Conservation (phyloP, 2,888 invertebrate species). For the Ischnus inquisitorius region DNA sequence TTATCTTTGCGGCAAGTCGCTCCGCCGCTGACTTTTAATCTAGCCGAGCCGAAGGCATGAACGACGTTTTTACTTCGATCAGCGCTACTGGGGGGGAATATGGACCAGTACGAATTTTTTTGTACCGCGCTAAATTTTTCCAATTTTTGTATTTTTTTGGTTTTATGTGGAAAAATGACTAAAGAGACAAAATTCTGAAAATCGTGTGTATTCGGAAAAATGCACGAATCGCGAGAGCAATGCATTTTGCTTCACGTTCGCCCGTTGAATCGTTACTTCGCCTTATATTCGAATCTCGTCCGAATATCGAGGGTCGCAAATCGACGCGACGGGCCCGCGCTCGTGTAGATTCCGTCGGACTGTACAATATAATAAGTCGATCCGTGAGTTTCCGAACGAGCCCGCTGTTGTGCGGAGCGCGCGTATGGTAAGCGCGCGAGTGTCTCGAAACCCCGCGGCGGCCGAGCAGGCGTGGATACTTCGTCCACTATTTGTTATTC, state of each 20-base stretch:
- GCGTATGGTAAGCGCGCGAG: slow-evolving; percentile 56
- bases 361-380: slow-evolving; percentile 34
- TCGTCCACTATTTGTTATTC: slow-evolving; percentile 84
- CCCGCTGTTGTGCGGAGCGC: slow-evolving; percentile 1
- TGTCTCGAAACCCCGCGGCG: slow-evolving; percentile 79
- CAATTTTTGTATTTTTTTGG: too few relatives aligned
- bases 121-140: too few relatives aligned
- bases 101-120: not conserved
- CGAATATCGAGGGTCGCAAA: slow-evolving; percentile 28
- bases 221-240: too few relatives aligned
- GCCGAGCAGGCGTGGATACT: slow-evolving; percentile 82
- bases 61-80: too few relatives aligned
- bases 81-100: not conserved
- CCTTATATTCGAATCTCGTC: not conserved
- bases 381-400: slow-evolving; percentile 10
- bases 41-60: not conserved
- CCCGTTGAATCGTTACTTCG: too few relatives aligned
- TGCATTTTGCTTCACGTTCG: too few relatives aligned
- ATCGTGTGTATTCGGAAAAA: too few relatives aligned
- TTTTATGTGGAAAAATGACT: too few relatives aligned
- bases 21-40: not conserved
- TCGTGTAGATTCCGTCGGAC: slow-evolving; percentile 14
- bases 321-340: not conserved
- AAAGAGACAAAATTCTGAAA: too few relatives aligned
- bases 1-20: not conserved